Conservation (phyloP, 2,797 vertebrate species). For the Urophycis tenuis region DNA sequence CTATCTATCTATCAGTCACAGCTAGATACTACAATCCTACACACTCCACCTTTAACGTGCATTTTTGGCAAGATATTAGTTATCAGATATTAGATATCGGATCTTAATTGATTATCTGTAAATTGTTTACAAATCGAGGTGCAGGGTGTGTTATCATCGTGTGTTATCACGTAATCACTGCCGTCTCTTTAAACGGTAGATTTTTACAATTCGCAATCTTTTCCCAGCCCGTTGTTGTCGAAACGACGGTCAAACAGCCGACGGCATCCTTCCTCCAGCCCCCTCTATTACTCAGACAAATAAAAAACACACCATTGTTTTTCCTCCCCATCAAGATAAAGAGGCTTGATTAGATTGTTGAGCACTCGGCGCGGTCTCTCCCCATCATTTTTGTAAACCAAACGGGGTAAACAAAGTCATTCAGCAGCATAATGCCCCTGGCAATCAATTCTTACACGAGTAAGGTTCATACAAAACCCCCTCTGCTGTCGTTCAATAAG, state of each 20-base stretch:
- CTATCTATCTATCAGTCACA: too few relatives aligned
- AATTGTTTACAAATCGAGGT: neutral
- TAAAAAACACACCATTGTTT: slow-evolving; percentile 39
- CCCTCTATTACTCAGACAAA: slow-evolving; percentile 28
- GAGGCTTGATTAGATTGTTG: slow-evolving; percentile 49
- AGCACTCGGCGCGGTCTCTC: slow-evolving; percentile 31
- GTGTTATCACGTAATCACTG: slow-evolving; percentile 1
- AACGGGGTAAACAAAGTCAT: slow-evolving; percentile 68
- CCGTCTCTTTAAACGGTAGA: slow-evolving; percentile 15
- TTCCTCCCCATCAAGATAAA: slow-evolving; percentile 44
- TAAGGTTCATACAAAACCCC: slow-evolving; percentile 58
- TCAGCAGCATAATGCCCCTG: slow-evolving; percentile 61
- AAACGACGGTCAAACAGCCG: slow-evolving; percentile 39
- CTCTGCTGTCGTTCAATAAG: slow-evolving; percentile 45
- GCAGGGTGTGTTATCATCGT: neutral
- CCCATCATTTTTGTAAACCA: slow-evolving; percentile 62
- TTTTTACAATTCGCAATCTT: slow-evolving; percentile 25
- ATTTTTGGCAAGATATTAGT: neutral
- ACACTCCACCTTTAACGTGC: too few relatives aligned
- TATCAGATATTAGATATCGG: too few relatives aligned
- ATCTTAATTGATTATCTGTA: neutral
- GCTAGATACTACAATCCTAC: too few relatives aligned
- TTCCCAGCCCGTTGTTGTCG: slow-evolving; percentile 27
- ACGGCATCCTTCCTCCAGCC: slow-evolving; percentile 18
- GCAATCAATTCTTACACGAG: slow-evolving; percentile 63